phyloP scores from a whole-genome alignment of 1,140 invertebrate species.

The Steinernema khuongi region DNA sequence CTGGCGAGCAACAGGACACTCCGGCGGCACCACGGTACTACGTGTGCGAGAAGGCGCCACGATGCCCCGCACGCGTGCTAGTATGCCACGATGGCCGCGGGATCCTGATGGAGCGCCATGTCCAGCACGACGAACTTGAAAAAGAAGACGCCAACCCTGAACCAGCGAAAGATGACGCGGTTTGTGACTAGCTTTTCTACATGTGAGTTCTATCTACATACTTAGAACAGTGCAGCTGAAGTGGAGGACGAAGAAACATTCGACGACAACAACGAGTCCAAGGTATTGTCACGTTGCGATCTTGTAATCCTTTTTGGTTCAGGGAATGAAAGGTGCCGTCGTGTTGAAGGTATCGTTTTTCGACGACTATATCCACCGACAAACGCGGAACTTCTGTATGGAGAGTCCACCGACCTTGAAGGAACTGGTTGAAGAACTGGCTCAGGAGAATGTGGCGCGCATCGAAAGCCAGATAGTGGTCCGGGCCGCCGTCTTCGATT shows the following conservation, averaged over 20 bases:
- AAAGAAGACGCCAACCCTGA: not conserved
- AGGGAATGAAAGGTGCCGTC: not conserved
- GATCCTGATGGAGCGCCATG: not conserved
- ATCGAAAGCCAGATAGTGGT: not conserved
- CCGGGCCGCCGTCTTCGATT: not conserved
- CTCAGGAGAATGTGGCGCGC: not conserved
- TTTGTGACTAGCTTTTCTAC: not conserved
- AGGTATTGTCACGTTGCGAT: not conserved
- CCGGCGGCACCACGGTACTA: too few relatives aligned
- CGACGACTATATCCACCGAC: not conserved
- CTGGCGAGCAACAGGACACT: not conserved
- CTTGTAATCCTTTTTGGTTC: not conserved
- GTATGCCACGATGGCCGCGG: not conserved
- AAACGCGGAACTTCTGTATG: not conserved
- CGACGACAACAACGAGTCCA: not conserved
- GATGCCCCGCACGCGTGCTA: not conserved
- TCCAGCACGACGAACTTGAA: not conserved
- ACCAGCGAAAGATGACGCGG: not conserved
- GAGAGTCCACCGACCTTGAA: not conserved
- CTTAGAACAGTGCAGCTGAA: not conserved
- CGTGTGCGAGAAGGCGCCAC: not conserved
- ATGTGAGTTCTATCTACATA: not conserved
- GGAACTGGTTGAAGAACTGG: not conserved
- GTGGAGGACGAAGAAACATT: not conserved
- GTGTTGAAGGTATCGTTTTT: not conserved